phyloP scores from a whole-genome alignment of 1,140 invertebrate genomes.

The Contarinia nasturtii region DNA sequence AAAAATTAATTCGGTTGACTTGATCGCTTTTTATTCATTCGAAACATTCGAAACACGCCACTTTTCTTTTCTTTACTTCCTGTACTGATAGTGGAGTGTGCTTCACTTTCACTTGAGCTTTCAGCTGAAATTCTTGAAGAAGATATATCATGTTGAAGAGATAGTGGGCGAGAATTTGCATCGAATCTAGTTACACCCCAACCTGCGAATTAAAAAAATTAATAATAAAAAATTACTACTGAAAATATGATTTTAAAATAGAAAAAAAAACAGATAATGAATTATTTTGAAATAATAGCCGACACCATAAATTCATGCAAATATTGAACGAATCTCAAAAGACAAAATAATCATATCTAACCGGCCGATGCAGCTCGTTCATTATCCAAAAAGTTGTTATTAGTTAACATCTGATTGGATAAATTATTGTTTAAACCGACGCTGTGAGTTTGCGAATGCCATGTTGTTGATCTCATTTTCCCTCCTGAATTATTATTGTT shows the following conservation, averaged over 20 bases:
- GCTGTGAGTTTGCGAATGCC: constrained; percentile 9
- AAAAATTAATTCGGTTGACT: no score
- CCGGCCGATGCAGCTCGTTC: background rate
- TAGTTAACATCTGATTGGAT: background rate
- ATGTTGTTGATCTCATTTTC: constrained; percentile 14
- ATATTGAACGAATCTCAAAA: no score
- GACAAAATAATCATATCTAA: background rate
- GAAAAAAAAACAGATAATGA: background rate
- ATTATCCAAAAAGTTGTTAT: background rate
- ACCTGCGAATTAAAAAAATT: constrained; percentile 9
- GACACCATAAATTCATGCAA: no score
- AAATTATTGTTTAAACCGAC: background rate
- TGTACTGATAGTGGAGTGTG: constrained; percentile 21
- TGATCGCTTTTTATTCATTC: background rate
- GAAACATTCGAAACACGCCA: constrained; percentile 21
- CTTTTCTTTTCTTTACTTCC: constrained; percentile 22
- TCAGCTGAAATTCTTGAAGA: constrained; percentile 20
- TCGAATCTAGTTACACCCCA: constrained; percentile 21
- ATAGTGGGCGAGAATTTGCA: constrained; percentile 16
- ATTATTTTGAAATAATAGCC: no score
- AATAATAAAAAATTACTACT: background rate
- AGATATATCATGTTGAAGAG: constrained; percentile 17
- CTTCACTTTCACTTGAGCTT: constrained; percentile 23
- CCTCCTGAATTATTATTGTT: no score
- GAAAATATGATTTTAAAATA: no score